phyloP scores from a whole-genome alignment of 2,888 invertebrate species.

The Timema podura region DNA sequence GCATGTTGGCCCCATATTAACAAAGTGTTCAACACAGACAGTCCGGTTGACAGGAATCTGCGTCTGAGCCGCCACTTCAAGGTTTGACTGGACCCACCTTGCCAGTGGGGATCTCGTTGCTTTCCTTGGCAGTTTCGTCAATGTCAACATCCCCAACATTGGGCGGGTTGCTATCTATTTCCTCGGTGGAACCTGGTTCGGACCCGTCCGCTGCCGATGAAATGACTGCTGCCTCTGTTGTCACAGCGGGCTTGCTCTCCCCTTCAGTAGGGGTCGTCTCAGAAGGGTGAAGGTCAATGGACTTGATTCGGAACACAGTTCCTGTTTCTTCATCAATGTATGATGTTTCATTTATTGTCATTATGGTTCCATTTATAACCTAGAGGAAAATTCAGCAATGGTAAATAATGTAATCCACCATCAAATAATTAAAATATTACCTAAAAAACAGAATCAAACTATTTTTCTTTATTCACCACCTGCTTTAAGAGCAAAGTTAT shows the following conservation, averaged over 20 bases:
- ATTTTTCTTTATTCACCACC: too few species aligned
- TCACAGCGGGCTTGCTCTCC: background rate
- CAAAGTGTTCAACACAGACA: background rate
- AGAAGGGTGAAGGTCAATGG: constrained; percentile 48
- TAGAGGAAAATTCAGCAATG: constrained; percentile 31
- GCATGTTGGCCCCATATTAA: background rate
- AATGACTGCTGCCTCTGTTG: background rate
- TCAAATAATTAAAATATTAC: too few species aligned
- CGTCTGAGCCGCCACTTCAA: background rate
- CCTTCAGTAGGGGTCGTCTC: constrained; percentile 18
- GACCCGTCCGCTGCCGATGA: background rate
- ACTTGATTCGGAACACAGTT: constrained; percentile 46
- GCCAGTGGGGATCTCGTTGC: constrained; percentile 10
- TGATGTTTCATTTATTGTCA: constrained; percentile 53
- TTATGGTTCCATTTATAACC: constrained; percentile 52
- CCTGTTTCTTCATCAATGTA: constrained; percentile 44
- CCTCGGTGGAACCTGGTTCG: constrained; percentile 2
- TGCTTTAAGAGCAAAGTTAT: too few species aligned
- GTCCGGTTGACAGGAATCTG: background rate
- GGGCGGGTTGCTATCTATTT: background rate
- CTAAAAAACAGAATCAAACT: too few species aligned
- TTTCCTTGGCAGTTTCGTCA: background rate
- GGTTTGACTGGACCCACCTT: constrained; percentile 4
- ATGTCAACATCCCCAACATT: background rate
- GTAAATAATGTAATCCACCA: too few species aligned